Evolutionary conservation across 2,797 vertebrate genomes (phyloP).

Genomic region (Tauraco hartlaubi): DNA sequence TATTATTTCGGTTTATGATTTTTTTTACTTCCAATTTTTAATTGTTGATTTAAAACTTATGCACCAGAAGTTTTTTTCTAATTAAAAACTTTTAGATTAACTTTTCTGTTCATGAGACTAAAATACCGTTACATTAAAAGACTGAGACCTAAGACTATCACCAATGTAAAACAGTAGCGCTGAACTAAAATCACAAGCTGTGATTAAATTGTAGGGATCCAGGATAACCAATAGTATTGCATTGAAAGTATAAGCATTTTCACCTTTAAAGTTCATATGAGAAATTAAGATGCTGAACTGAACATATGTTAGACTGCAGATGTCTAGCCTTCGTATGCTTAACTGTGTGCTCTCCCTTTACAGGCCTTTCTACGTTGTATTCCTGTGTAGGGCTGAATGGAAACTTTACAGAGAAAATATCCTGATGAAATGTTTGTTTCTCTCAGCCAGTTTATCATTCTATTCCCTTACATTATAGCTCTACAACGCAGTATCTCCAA

Average conservation of each 20-base stretch:
- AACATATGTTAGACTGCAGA: not conserved
- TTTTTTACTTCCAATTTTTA: not conserved
- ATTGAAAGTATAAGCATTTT: not conserved
- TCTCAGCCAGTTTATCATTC: not conserved
- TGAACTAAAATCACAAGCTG: not conserved
- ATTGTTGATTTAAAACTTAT: not conserved
- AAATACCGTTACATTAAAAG: not conserved
- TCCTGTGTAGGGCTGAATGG: not conserved
- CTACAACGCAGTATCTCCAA: accelerated
- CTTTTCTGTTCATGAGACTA: not conserved
- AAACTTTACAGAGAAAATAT: not conserved
- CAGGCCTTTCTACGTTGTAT: not conserved
- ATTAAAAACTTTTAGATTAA: not conserved
- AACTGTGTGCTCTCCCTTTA: not conserved
- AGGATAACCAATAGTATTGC: not conserved
- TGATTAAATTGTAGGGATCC: not conserved
- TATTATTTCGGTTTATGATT: not conserved
- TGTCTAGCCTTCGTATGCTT: not conserved
- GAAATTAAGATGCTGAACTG: not conserved
- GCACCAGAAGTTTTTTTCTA: not conserved
- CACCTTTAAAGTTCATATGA: not conserved
- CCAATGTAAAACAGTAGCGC: not conserved
- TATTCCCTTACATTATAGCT: not conserved
- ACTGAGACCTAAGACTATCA: not conserved
- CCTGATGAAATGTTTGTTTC: not conserved